phyloP scores from a whole-genome alignment of 2,797 vertebrate genomes.

The Argentina silus region DNA sequence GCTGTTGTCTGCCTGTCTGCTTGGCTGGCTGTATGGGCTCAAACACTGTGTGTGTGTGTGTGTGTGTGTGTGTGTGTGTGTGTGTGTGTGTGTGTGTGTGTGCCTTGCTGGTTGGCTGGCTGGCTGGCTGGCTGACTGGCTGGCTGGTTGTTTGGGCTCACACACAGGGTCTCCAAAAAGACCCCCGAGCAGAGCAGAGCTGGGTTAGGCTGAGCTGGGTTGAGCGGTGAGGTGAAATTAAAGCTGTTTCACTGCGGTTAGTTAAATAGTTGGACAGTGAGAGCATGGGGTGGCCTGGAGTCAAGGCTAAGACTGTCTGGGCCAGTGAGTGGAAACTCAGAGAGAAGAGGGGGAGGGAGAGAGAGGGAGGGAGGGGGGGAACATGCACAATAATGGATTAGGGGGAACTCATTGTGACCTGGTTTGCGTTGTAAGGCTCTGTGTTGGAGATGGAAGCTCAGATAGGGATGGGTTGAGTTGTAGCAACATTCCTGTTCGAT shows the following conservation, averaged over 20 bases:
- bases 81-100: not conserved
- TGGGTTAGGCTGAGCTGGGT: slow-evolving; percentile 49
- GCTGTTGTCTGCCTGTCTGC: slow-evolving; percentile 70
- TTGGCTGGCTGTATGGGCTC: slow-evolving; percentile 20
- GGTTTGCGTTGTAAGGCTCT: slow-evolving; percentile 54
- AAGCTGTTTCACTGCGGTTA: slow-evolving; percentile 78
- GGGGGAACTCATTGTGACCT: slow-evolving; percentile 57
- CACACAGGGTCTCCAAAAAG: slow-evolving; percentile 70
- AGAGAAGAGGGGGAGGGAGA: slow-evolving; percentile 33
- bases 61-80: not conserved
- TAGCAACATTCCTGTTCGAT: slow-evolving; percentile 37
- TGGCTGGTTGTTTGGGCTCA: slow-evolving; percentile 50
- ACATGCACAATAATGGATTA: slow-evolving; percentile 65
- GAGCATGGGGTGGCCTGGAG: slow-evolving; percentile 74
- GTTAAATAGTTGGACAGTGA: slow-evolving; percentile 80
- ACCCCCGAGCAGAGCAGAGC: slow-evolving; percentile 70
- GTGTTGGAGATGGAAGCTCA: slow-evolving; percentile 15
- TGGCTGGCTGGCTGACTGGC: not conserved
- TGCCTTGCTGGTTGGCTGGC: not conserved
- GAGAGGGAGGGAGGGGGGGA: slow-evolving; percentile 48
- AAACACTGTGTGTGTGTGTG: not conserved
- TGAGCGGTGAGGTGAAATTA: slow-evolving; percentile 76
- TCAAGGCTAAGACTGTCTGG: slow-evolving; percentile 77
- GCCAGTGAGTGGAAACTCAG: slow-evolving; percentile 69
- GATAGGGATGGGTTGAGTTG: slow-evolving; percentile 26